Base-by-base conservation (phyloP, 2,113 vertebrate species). In the Erpornis zantholeuca region DNA sequence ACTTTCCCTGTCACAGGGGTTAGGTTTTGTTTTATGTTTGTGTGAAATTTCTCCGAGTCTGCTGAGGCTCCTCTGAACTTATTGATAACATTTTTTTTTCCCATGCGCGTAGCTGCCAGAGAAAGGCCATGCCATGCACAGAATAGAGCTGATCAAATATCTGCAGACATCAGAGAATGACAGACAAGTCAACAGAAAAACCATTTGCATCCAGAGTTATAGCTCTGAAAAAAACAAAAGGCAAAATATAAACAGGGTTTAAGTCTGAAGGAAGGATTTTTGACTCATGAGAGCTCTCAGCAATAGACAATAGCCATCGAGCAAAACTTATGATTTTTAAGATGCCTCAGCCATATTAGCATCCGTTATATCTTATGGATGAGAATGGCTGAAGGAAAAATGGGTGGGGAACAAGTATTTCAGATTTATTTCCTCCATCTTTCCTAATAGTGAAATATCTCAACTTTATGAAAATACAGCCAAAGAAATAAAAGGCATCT, bases 61-160 rank as follows among this genome's bases (percentile, higher is more conserved):
- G 77, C 92, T 77, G 91, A 97, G 94, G 91, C 94, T 95, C 94
- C 97, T 96, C 93, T 92, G 95, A 98, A 96, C 90, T 96, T 97
- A 97, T 75, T 91, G 97, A 97, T 98, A 97, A 95, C 96, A 90
- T 79, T 96, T 96, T 82, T 95, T 92, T 95, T 94, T 88, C 90
- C 95, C 96, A 97, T 84, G 92, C 71, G 1, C 31, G 91, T 94
- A 92, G 97, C 96, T 97, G 97, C 96, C 97, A 97, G 89, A 66
- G 86, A 97, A 95, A 81, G 95, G 85, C 85, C 78, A 35, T 33
- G 86, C 89, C 81, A 71, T 28, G 73, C 90, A 92, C 81, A 79
- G 86, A 95, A 96, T 73, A 80, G 79, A 90, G 94, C 94, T 96
- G 96, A 96, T 97, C 96, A 95, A 95, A 95, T 97, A 90, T 95